A percentile compares a stretch with the other conserved stretches of the same genome.
phyloP scores from a whole-genome alignment of 64 coral and sea anemone genomes.

The Catalaphyllia jardinei region DNA sequence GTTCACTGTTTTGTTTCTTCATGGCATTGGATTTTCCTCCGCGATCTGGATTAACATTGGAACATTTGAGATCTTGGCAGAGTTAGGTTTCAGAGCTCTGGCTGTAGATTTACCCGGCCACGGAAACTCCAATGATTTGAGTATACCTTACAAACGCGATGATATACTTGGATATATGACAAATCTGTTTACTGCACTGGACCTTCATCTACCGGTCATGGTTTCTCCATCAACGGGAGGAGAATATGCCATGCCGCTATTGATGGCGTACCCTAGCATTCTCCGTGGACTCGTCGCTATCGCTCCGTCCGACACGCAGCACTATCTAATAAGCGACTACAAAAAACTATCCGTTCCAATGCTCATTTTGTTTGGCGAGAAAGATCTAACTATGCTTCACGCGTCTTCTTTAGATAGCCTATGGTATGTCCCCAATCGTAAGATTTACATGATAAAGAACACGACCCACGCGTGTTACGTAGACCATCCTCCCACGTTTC shows the following conservation, averaged over 20 bases:
- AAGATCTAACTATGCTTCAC: conserved; percentile 65
- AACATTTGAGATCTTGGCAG: conserved; percentile 61
- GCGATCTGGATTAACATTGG: conserved; percentile 76
- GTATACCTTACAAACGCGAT: conserved; percentile 65
- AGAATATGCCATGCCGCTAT: conserved; percentile 69
- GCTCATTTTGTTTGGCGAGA: conserved; percentile 72
- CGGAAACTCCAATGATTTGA: conserved; percentile 64
- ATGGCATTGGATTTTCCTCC: conserved; percentile 53
- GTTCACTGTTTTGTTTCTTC: conserved; percentile 61
- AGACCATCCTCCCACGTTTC: conserved; percentile 71
- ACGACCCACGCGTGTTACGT: conserved; percentile 77
- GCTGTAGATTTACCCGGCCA: conserved; percentile 83
- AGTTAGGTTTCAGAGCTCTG: conserved; percentile 61
- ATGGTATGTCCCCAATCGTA: conserved; percentile 57
- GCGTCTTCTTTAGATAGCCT: conserved; percentile 78
- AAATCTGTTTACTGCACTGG: conserved; percentile 30
- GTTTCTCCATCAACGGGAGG: conserved; percentile 70
- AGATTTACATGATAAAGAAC: conserved; percentile 79
- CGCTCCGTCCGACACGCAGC: conserved; percentile 66
- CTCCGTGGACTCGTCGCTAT: conserved; percentile 75
- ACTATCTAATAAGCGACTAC: conserved; percentile 57
- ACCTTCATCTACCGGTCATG: conserved; percentile 34
- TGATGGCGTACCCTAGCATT: conserved; percentile 59
- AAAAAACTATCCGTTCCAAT: conserved; percentile 54
- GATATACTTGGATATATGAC: conserved; percentile 78